Evolutionary conservation across 1,140 invertebrate species (phyloP).

Genomic region (Scaptomyza graminum): DNA sequence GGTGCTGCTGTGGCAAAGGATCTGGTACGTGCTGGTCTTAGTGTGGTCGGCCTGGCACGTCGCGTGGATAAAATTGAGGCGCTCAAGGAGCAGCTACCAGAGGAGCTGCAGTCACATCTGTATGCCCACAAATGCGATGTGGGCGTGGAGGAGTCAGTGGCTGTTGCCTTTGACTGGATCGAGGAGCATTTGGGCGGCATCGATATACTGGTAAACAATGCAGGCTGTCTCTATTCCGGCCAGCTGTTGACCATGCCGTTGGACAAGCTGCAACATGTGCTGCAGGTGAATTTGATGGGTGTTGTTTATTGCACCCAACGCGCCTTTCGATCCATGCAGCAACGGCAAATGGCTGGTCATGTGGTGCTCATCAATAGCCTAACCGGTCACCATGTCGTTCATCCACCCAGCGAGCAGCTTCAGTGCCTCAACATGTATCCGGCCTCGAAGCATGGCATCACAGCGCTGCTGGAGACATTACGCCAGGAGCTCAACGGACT

Average conservation of each 20-base stretch:
- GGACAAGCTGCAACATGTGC: constrained; percentile 73
- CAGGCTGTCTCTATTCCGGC: constrained; percentile 84
- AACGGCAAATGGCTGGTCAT: constrained; percentile 87
- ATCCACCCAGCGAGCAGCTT: constrained; percentile 41
- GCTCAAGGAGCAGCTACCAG: constrained; percentile 54
- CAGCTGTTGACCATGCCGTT: constrained; percentile 51
- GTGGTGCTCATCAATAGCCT: constrained; percentile 84
- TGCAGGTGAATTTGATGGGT: constrained; percentile 89
- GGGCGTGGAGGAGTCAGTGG: constrained; percentile 87
- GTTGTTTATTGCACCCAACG: constrained; percentile 87
- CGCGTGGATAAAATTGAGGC: constrained; percentile 86
- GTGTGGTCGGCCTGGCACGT: constrained; percentile 89
- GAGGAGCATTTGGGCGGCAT: constrained; percentile 87
- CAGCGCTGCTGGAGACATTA: constrained; percentile 85
- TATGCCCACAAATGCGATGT: constrained; percentile 86
- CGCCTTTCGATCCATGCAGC: constrained; percentile 88
- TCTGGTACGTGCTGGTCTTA: constrained; percentile 86
- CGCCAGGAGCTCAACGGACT: constrained; percentile 85
- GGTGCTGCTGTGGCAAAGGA: constrained; percentile 86
- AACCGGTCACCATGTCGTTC: constrained; percentile 58
- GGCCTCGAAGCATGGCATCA: constrained; percentile 86
- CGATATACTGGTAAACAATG: constrained; percentile 91
- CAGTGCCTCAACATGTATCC: constrained; percentile 84
- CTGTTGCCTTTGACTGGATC: constrained; percentile 87
- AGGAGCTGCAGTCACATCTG: constrained; percentile 75